Conservation (phyloP, 1,140 invertebrate species). For the Delia radicum region DNA sequence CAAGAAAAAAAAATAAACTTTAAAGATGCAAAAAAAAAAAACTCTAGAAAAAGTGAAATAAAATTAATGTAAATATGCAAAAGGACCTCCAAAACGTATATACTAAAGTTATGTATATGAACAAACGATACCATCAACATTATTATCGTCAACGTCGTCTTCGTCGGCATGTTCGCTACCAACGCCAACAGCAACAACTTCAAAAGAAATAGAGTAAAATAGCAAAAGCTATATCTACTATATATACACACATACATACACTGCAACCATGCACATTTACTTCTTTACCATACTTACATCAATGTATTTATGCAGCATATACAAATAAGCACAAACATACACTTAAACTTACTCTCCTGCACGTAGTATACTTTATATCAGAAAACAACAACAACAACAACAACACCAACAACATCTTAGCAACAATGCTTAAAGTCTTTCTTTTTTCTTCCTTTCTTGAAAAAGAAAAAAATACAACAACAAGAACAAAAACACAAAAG, state of each 20-base stretch:
- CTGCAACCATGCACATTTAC: not conserved
- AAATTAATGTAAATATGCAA: conserved; percentile 19
- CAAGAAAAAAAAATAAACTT: not conserved
- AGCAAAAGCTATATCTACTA: not conserved
- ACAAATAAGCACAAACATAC: not conserved
- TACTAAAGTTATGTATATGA: not conserved
- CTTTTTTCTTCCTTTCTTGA: not conserved
- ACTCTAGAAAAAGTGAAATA: conserved; percentile 6
- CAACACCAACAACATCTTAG: not conserved
- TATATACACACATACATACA: not conserved
- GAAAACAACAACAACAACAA: not conserved
- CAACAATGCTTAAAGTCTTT: not conserved
- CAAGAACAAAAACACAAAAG: not conserved
- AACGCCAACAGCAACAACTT: not conserved
- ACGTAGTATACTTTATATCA: not conserved
- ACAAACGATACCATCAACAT: not conserved
- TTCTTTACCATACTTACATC: not conserved
- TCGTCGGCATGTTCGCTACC: not conserved
- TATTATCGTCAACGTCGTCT: not conserved
- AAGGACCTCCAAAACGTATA: conserved; percentile 5
- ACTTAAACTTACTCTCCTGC: not conserved
- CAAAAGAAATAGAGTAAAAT: not conserved
- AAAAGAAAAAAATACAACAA: too few species aligned
- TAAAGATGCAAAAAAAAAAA: conserved; percentile 3
- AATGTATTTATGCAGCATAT: not conserved